Evolutionary conservation across 2,888 invertebrate genomes (phyloP), one percentile per base, ranked within the genome.

Genomic region (Eubasilissa splendida): DNA sequence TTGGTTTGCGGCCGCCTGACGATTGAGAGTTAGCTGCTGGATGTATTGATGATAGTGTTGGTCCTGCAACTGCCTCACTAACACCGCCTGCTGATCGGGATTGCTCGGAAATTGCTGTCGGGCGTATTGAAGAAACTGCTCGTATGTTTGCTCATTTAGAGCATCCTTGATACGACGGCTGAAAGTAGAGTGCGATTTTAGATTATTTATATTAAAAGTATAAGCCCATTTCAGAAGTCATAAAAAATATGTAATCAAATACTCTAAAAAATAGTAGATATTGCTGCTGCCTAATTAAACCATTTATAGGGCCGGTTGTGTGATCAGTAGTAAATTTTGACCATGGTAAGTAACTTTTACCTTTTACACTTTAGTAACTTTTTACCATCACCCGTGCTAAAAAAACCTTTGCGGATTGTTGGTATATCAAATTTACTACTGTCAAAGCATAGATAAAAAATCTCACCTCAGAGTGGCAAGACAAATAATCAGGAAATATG

Each of bases 31-130:
- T 59, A 99, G 90, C 88, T 99, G 99, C 86, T 98, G 97, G 94
- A 99, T 98, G 88, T 99, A 99, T 87, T 99, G 99, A 87, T 98
- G 97, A 87, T 98, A 99, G 88, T 99, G 99, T 86, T 99, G 98
- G 85, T 99, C 99, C 89, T 99, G 99, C 68, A 99, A 90, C 87
- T 99, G 99, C 79, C 95, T 92, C 80, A 99, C 97, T 50, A 99
- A 91, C 63, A 96, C 93, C 0, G 96, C 97, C 91, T 99, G 99
- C 91, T 99, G 95, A 85, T 96, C 96, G 1, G 94, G 94, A 87
- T 95, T 95, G 2, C 94, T 95, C 0, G 95, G 95, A 86, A 93
- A 95, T 87, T 99, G 99, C 87, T 99, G 98, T 85, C 98, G 96
- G 0, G 99, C 97, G 88, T 99, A 98, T 80, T 94, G 93, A 86